Base-by-base conservation (phyloP, 1,140 invertebrate species). In the Choristoneura fumiferana region DNA sequence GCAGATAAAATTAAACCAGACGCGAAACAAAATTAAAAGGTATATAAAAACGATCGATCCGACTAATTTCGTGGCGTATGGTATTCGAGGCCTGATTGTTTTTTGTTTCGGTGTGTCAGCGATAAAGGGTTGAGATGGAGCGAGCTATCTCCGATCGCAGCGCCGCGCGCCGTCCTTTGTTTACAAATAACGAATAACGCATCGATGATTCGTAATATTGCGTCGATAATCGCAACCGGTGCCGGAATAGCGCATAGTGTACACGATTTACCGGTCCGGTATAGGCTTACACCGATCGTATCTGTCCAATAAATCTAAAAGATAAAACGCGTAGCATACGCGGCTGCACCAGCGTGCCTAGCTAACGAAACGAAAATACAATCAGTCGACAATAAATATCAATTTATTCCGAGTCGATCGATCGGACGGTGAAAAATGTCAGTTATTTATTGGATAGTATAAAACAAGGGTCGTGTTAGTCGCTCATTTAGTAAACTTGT, bases 1-100 rank as follows among this genome's bases (percentile, higher is more conserved):
- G 79, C 75, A 79, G 84, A 86, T 87, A 89, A 89, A 87, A 87
- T 89, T 87, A 89, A 89, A 87, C 81, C 83, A 89, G 86, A 89
- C 83, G 83, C 81, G 80, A 87, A 89, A 89, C 78, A 87, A 89
- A 89, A 89, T 89, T 87, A 89, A 89, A 89, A 89, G 75, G 80
- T 77, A 82, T 71, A 81, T 81, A 81, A 87, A 84, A 83, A 81
- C 78, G 76, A 81, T 86, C 84, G 84, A 81, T 78, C 72, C 67
- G 57, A 86, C 86, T 87, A 89, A 89, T 89, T 89, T 87, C 70
- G 83, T 88, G 83, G 78, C 78, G 81, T 86, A 86, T 84, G 84
- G 82, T 70, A 76, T 84, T 81, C 73, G 68, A 77, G 73, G 67
- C 22, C 22, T 58, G 71, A 74, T 71, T 76, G 75, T 73, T 74